Base-by-base conservation (phyloP, 2,888 invertebrate species). In the Cosmia trapezina region DNA sequence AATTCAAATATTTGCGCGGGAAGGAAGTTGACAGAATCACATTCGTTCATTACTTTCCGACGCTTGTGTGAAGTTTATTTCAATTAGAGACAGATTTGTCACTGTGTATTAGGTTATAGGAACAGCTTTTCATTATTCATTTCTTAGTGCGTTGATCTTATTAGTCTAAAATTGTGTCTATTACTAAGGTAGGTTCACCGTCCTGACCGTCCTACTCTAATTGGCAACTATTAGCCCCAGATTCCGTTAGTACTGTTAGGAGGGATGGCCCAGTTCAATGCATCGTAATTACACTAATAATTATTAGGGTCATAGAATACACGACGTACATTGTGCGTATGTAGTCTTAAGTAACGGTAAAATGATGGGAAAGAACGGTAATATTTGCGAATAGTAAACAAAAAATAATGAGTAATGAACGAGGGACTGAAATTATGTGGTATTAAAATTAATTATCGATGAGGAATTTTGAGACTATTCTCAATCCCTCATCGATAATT, bases 271-370 rank as follows among this genome's bases (percentile, higher is more conserved):
- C 60, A 73, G 70, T 78, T 83, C 22, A 78, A 72, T 79, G 68
- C 70, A 75, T 79, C 51, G 56, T 81, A 83, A 83, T 83, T 83
- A 74, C 61, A 71, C 57, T 83, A 79, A 85, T 79, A 61, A 83
- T 76, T 76, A 59, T 54, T 79, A 72, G 63, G 85, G 69, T 85
- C 83, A 71, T 63, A 63, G 57, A 57, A 56, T 63, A 63, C 41
- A 45, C 33, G 54, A 73, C 11, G 28, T 74, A 65, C 54, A 73
- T 68, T 70, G 68, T 68, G 65, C 56, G 56, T 61, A 76, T 59
- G 41, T 56, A 57, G 37, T 74, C 37, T 47, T 64, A 37, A 45
- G 28, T 68, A 83, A 74, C 85, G 71, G 83, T 76, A 45, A 56
- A 66, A 54, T 64, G 22, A 75, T 82, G 62, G 57, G 65, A 66